phyloP scores from a whole-genome alignment of 2,797 vertebrate species.

The Petrocephalus schoutedeni region DNA sequence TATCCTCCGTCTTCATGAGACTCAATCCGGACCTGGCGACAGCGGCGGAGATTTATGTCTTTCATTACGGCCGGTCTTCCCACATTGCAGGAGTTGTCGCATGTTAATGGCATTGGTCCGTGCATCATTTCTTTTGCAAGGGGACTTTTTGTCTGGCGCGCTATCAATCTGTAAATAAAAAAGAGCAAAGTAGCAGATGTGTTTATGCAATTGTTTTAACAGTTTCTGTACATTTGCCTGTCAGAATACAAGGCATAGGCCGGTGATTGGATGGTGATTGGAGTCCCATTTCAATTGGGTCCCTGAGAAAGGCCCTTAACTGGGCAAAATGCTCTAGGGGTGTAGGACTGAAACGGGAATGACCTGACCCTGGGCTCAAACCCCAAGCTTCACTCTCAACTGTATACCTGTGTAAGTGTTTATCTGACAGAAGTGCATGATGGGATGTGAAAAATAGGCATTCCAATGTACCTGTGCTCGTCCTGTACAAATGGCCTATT shows the following conservation, averaged over 20 bases:
- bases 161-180: background rate
- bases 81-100: background rate
- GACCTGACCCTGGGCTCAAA: background rate
- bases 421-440: background rate
- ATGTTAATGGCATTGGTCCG: background rate
- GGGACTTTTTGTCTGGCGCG: background rate
- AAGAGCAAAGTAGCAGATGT: background rate
- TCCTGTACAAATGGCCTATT: background rate
- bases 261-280: background rate
- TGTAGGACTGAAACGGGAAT: background rate
- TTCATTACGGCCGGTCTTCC: constrained; percentile 26
- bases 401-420: background rate
- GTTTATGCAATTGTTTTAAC: background rate
- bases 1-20: constrained; percentile 24
- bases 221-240: background rate
- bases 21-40: constrained; percentile 20
- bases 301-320: background rate
- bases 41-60: constrained; percentile 25
- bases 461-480: background rate
- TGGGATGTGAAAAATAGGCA: background rate
- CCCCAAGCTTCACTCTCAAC: background rate
- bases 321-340: background rate
- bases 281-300: background rate
- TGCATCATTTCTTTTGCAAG: background rate
- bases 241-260: background rate